Conservation (phyloP, 2,888 invertebrate species). For the Melanostoma mellinum region DNA sequence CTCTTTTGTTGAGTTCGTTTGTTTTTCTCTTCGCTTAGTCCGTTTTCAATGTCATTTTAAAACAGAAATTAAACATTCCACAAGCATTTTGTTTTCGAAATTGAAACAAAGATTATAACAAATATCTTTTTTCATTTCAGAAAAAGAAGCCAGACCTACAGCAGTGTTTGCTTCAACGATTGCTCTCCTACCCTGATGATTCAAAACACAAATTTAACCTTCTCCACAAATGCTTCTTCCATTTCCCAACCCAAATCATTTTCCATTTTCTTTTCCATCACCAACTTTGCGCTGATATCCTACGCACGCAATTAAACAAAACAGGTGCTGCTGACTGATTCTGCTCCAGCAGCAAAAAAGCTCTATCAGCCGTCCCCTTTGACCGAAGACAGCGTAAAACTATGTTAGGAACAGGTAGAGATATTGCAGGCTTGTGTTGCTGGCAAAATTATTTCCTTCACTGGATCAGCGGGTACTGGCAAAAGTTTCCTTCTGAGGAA, state of each 20-base stretch:
- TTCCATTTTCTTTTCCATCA: constrained; percentile 13
- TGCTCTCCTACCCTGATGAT: constrained; percentile 79
- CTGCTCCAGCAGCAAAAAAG: constrained; percentile 86
- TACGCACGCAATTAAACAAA: constrained; percentile 36
- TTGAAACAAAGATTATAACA: too few species aligned
- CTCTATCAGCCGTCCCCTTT: constrained; percentile 85
- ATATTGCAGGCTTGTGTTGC: constrained; percentile 90
- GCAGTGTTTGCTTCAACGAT: constrained; percentile 78
- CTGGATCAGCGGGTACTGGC: constrained; percentile 97
- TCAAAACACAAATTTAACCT: constrained; percentile 79
- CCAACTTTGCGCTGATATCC: too few species aligned
- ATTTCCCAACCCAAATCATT: constrained; percentile 3
- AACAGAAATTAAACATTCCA: too few species aligned
- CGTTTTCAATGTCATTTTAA: too few species aligned
- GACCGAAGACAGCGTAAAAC: constrained; percentile 80
- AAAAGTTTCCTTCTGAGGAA: constrained; percentile 94
- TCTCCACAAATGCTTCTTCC: constrained; percentile 80
- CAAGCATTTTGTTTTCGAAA: constrained; percentile 39
- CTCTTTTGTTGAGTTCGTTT: too few species aligned
- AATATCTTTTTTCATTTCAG: too few species aligned
- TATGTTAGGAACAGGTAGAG: constrained; percentile 86
- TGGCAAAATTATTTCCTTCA: constrained; percentile 93
- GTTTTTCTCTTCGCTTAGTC: background rate
- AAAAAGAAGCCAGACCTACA: constrained; percentile 76
- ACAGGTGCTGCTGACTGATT: constrained; percentile 66